Evolutionary conservation across 2,888 invertebrate species (phyloP).

Genomic region (Amphipoea oculea): DNA sequence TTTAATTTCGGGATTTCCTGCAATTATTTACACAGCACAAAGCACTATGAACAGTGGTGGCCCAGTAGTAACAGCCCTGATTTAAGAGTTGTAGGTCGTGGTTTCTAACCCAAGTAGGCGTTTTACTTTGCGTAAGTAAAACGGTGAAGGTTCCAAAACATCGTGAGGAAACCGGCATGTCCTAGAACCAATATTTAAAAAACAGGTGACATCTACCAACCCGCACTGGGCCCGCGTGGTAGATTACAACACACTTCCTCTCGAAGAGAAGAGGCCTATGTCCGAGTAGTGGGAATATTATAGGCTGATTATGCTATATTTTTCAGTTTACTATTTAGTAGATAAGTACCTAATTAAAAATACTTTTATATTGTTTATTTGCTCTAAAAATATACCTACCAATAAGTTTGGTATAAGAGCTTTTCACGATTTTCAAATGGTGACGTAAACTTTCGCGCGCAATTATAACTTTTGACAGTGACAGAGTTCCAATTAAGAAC

Average conservation of each 20-base stretch:
- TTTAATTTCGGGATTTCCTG: neutral
- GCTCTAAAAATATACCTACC: neutral
- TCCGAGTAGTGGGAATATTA: no score
- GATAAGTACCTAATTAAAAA: neutral
- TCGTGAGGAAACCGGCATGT: no score
- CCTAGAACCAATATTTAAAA: neutral
- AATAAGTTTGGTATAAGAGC: neutral
- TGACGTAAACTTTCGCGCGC: slow-evolving; percentile 31
- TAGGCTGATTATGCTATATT: neutral
- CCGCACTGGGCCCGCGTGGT: no score
- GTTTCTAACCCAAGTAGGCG: no score
- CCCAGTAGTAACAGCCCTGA: no score
- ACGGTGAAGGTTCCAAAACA: neutral
- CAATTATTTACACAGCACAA: neutral
- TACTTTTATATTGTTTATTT: neutral
- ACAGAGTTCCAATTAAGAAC: slow-evolving; percentile 27
- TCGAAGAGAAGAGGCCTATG: no score
- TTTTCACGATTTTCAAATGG: slow-evolving; percentile 32
- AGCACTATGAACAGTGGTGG: neutral
- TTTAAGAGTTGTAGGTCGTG: neutral
- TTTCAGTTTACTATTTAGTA: neutral
- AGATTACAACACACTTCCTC: no score
- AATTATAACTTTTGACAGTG: slow-evolving; percentile 52
- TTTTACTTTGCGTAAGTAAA: neutral
- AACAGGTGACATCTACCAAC: neutral